Evolutionary conservation across 2,888 invertebrate species (phyloP).

Genomic region (Allophyes oxyacanthae): DNA sequence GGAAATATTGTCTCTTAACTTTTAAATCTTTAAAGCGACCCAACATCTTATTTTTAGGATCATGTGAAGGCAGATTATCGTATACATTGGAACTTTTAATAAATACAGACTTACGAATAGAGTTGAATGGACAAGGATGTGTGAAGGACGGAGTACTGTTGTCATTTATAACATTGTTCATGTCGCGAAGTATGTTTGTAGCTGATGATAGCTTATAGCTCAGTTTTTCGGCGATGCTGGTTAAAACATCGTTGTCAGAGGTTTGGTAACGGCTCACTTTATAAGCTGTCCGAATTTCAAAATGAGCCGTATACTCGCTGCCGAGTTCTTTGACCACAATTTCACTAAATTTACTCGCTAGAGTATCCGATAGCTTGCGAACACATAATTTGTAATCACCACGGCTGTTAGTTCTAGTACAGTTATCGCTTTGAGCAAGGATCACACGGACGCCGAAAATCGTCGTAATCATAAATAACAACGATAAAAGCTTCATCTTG

Average conservation of each 20-base stretch:
- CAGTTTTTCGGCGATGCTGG: constrained; percentile 78
- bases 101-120: constrained; percentile 84
- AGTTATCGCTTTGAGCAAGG: constrained; percentile 78
- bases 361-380: constrained; percentile 73
- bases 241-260: constrained; percentile 74
- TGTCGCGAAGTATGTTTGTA: constrained; percentile 77
- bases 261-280: constrained; percentile 77
- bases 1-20: constrained; percentile 84
- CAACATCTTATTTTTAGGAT: constrained; percentile 72
- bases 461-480: constrained; percentile 74
- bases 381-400: constrained; percentile 80
- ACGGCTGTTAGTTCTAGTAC: constrained; percentile 74
- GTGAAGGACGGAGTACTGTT: constrained; percentile 84
- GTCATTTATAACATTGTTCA: constrained; percentile 76
- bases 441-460: constrained; percentile 66
- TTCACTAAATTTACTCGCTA: constrained; percentile 79
- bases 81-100: constrained; percentile 76
- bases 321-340: constrained; percentile 81
- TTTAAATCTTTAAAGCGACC: constrained; percentile 83
- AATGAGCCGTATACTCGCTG: constrained; percentile 79
- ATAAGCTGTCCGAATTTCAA: constrained; percentile 78
- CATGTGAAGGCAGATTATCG: constrained; percentile 66
- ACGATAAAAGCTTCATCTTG: constrained; percentile 82
- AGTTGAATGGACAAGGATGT: constrained; percentile 85
- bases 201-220: constrained; percentile 80